Evolutionary conservation across 1,140 invertebrate species (phyloP).

Genomic region (Daktulosphaira vitifoliae): DNA sequence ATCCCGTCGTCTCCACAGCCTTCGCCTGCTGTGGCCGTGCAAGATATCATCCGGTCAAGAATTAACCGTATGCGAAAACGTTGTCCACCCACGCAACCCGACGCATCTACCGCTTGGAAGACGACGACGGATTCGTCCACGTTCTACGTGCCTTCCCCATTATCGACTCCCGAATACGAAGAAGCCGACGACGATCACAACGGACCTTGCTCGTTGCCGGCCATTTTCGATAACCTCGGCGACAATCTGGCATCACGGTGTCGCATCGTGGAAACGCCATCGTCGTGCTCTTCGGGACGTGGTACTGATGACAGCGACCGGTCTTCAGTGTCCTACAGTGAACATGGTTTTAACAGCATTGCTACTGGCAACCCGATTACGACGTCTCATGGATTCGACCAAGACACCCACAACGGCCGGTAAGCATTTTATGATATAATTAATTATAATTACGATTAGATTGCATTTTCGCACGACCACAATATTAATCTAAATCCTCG

Average conservation of each 20-base stretch:
- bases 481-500: too few relatives aligned
- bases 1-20: conserved; percentile 41
- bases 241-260: conserved; percentile 24
- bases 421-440: background rate
- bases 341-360: conserved; percentile 39
- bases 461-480: too few relatives aligned
- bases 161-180: conserved; percentile 39
- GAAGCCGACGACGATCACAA: conserved; percentile 35
- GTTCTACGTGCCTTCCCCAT: conserved; percentile 54
- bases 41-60: conserved; percentile 52
- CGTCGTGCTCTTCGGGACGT: conserved; percentile 36
- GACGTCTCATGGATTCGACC: background rate
- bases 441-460: too few relatives aligned
- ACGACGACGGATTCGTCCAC: conserved; percentile 45
- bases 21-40: conserved; percentile 41
- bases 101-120: conserved; percentile 58
- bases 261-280: conserved; percentile 29
- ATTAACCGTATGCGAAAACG: conserved; percentile 57
- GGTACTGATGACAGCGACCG: conserved; percentile 37
- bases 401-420: background rate
- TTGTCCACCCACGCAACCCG: conserved; percentile 54
- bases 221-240: conserved; percentile 39
- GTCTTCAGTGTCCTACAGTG: conserved; percentile 35
- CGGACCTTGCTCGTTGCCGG: conserved; percentile 31
- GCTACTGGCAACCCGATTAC: background rate